Percentiles rank a stretch among this genome's conserved stretches.
phyloP scores from a whole-genome alignment of 2,888 invertebrate genomes.

The Ectobius pallidus region DNA sequence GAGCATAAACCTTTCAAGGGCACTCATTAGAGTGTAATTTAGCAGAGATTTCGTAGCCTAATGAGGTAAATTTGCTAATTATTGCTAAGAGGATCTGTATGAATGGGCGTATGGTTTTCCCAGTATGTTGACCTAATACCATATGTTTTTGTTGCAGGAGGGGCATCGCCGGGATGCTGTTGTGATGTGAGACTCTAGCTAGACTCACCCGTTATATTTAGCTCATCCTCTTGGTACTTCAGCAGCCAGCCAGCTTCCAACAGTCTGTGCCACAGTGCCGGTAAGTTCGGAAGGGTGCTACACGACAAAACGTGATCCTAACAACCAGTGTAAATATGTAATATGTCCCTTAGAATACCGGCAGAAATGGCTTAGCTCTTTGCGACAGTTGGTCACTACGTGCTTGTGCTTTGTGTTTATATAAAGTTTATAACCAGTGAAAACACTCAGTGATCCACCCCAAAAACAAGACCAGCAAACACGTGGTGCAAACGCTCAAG shows the following conservation, averaged over 20 bases:
- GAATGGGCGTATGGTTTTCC: no score
- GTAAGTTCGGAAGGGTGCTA: neutral
- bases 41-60: no score
- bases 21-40: no score
- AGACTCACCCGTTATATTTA: slow-evolving; percentile 16
- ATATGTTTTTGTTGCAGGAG: slow-evolving; percentile 12
- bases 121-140: no score
- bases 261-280: slow-evolving; percentile 4
- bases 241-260: neutral
- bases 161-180: neutral
- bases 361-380: neutral
- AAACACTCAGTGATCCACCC: neutral
- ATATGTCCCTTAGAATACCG: neutral
- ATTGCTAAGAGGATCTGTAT: no score
- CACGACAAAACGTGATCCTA: no score
- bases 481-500: neutral
- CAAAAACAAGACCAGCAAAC: neutral
- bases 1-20: no score
- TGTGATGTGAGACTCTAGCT: neutral
- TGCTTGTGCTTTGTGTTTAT: neutral
- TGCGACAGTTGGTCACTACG: neutral
- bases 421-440: neutral
- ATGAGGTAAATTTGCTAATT: no score
- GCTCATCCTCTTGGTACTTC: slow-evolving; percentile 7
- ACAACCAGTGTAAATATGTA: neutral